Percentiles rank a stretch among this genome's conserved stretches.
Conservation (phyloP, 1,140 invertebrate species). For the Eufriesea mexicana region DNA sequence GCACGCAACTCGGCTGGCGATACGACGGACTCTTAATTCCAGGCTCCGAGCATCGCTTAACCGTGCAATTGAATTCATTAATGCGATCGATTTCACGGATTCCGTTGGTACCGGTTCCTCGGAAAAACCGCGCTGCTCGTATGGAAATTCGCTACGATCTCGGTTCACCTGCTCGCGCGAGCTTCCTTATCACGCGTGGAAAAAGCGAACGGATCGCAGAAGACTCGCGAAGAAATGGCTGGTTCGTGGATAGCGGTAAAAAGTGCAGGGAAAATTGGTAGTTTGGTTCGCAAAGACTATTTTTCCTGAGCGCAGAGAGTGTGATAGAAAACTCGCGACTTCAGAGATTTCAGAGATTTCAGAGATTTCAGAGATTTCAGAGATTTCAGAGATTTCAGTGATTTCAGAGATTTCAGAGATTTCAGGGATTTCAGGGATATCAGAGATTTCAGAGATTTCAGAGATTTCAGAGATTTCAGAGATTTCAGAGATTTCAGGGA, state of each 20-base stretch:
- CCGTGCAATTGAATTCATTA: constrained; percentile 15
- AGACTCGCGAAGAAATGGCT: neutral
- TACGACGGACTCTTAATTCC: constrained; percentile 27
- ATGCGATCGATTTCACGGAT: constrained; percentile 37
- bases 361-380: too few species aligned
- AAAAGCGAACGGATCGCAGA: neutral
- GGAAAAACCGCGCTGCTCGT: neutral
- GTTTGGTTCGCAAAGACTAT: neutral
- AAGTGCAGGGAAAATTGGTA: neutral
- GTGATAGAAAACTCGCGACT: neutral
- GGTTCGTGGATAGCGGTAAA: neutral
- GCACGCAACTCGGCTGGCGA: constrained; percentile 27
- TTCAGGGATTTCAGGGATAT: too few species aligned
- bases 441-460: too few species aligned
- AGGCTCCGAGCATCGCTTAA: constrained; percentile 14
- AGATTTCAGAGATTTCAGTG: too few species aligned
- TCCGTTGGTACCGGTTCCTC: neutral
- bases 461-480: too few species aligned
- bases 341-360: too few species aligned
- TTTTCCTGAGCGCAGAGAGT: neutral
- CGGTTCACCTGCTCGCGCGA: neutral
- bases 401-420: too few species aligned
- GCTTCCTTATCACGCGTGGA: neutral
- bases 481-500: too few species aligned
- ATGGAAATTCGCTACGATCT: neutral